Evolutionary conservation across 2,888 invertebrate species (phyloP), one percentile per base, ranked within the genome.

Genomic region (Nezara viridula): DNA sequence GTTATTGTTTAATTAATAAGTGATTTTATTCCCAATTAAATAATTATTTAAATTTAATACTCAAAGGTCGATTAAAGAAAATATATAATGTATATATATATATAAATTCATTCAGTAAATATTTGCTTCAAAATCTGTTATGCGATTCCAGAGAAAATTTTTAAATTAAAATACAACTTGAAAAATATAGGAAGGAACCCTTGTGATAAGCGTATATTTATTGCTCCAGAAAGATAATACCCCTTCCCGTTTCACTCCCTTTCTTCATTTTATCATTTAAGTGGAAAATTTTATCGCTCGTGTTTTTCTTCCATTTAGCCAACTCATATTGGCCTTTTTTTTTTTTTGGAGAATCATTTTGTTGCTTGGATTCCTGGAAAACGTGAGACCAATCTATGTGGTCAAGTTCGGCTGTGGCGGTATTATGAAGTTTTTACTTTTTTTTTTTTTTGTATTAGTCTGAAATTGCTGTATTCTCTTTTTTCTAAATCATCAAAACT

Each of bases 241-340:
- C 66, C 66, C 19, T 73, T 73, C 24, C 37, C 66, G 19, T 9
- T 73, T 32, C 37, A 73, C 19, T 73, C 37, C 66, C 21, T 73
- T 73, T 73, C 66, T 73, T 73, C 16, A 27, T 60, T 60, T 60
- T 60, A 60, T 27, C 60, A 32, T 60, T 60, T 60, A 60, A 60
- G 60, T 32, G 60, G 60, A 60, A 60, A 60, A 32, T 60, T 60
- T 60, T 60, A 60, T 60, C 60, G 32, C 27, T 32, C 14, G 1
- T 27, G 27, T 27, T 60, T 60, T 60, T 60, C 60, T 60, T 5
- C 55, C 55, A 10, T 60, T 60, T 60, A n/a, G 55, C 55, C 12
- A 10, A 4, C 27, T 60, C 55, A n/a, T 27, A 27, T 12, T 27
- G 55, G n/a, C 27, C 27, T 60, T 60, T 12, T 27, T 5, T 32